phyloP scores from a whole-genome alignment of 2,888 invertebrate species.

The Hypercompe scribonia region DNA sequence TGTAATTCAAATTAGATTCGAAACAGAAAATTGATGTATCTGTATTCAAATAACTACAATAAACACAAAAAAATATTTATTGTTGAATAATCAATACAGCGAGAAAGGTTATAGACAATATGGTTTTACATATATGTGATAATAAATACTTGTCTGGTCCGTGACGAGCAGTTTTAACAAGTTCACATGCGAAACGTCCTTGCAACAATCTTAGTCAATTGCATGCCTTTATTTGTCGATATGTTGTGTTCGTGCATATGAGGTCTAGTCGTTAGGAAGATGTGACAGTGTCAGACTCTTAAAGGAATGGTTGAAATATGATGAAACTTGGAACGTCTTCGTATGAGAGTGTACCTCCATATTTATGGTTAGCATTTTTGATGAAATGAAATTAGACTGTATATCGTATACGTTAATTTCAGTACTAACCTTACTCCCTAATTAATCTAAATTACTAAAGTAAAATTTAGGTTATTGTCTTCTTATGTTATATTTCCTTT shows the following conservation, averaged over 20 bases:
- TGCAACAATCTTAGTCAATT: constrained; percentile 49
- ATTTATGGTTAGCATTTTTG: background rate
- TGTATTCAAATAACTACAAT: no score
- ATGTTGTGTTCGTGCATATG: constrained; percentile 27
- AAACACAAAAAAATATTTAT: no score
- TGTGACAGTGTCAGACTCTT: background rate
- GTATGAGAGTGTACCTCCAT: background rate
- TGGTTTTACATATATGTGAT: constrained; percentile 20
- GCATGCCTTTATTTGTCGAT: constrained; percentile 47
- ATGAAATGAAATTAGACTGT: background rate
- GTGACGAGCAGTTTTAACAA: constrained; percentile 45
- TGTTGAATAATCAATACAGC: no score
- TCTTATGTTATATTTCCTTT: no score
- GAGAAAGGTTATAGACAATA: background rate
- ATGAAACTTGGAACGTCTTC: background rate
- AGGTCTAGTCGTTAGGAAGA: constrained; percentile 7
- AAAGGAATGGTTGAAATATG: background rate
- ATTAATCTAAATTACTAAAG: no score
- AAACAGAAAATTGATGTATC: no score
- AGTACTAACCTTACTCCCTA: no score
- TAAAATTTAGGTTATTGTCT: no score
- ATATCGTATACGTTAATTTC: no score
- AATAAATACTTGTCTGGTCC: constrained; percentile 21
- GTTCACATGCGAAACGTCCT: constrained; percentile 52
- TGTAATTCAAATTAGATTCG: no score